These are phyloP conservation scores for Orthonevra nobilis DNA, from an alignment of 2,888 invertebrate genomes.

Conservation along the genomic window DNA sequence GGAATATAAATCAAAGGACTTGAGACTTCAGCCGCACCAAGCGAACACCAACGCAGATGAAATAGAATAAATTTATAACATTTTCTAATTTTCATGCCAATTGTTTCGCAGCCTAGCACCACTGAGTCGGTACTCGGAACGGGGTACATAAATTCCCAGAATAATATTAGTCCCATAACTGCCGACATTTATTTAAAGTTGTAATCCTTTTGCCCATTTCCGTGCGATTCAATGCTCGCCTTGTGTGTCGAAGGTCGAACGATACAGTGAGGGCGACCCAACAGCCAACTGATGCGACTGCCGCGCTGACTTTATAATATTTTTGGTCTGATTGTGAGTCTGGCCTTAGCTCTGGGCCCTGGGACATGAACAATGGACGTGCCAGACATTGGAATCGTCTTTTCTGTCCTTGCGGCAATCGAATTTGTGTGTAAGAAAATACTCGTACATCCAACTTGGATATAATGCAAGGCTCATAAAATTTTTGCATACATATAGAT, in stretches of 20 bases:
- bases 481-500: slow-evolving; percentile 39
- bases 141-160: slow-evolving; percentile 38
- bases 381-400: slow-evolving; percentile 8
- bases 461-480: slow-evolving; percentile 54
- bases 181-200: slow-evolving; percentile 59
- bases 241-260: slow-evolving; percentile 46
- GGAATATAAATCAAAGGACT: slow-evolving; percentile 37
- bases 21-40: slow-evolving; percentile 6
- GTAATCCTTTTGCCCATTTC: slow-evolving; percentile 57
- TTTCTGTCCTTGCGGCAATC: slow-evolving; percentile 25
- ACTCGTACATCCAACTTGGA: slow-evolving; percentile 42
- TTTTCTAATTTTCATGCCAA: slow-evolving; percentile 55
- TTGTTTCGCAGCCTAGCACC: slow-evolving; percentile 38
- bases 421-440: slow-evolving; percentile 49
- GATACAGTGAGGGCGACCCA: slow-evolving; percentile 38
- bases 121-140: not conserved
- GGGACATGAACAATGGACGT: slow-evolving; percentile 48
- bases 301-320: slow-evolving; percentile 38
- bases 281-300: slow-evolving; percentile 20
- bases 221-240: slow-evolving; percentile 21
- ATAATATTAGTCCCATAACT: slow-evolving; percentile 57
- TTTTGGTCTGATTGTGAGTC: too few species aligned
- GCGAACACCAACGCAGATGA: slow-evolving; percentile 3
- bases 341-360: too few species aligned
- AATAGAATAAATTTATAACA: slow-evolving; percentile 39